Evolutionary conservation across 2,797 vertebrate species (phyloP), one percentile per base, ranked within the genome.

Genomic region (Nannoperca obscura): DNA sequence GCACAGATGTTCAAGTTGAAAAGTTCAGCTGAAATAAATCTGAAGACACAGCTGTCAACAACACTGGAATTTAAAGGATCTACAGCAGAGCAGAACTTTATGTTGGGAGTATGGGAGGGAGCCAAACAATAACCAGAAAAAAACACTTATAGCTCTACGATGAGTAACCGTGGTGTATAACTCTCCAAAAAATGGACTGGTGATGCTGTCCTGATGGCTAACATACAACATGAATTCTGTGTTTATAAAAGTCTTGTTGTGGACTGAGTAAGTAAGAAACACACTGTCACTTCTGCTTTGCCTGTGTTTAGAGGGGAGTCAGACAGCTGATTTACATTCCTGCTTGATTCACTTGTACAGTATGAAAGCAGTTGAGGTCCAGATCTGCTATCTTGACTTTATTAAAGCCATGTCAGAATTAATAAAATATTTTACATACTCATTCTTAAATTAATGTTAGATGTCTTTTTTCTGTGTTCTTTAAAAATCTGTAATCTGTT

Each of bases 291-390:
- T 53, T 78, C 57, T 74, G 71, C 64, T 69, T 67, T 58, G 57
- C 65, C 75, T 76, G 69, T 88, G 85, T 88, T 87, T 89, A 76
- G 74, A 83, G 61, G 50, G 30, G 50, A 86, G 64, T 63, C n/a
- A 38, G 82, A 52, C 80, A 62, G 65, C 42, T 5, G 10, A 83
- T 91, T 91, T 89, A 88, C 84, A 91, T 89, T 92, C 83, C 81
- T 77, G 58, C 62, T 64, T 79, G 76, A 79, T 84, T 82, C 64
- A 61, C 71, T 67, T 4, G 60, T 47, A 44, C 34, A 30, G 32
- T 38, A 22, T 38, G 70, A 65, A 78, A 55, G 52, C 54, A 73
- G 59, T 44, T 61, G 20, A 72, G 46, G 74, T 67, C 40, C 30
- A 67, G 27, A 64, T 61, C 47, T 64, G 47, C 15, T 4, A 44